phyloP scores from a whole-genome alignment of 2,888 invertebrate genomes.

The Drosophila pegasa region DNA sequence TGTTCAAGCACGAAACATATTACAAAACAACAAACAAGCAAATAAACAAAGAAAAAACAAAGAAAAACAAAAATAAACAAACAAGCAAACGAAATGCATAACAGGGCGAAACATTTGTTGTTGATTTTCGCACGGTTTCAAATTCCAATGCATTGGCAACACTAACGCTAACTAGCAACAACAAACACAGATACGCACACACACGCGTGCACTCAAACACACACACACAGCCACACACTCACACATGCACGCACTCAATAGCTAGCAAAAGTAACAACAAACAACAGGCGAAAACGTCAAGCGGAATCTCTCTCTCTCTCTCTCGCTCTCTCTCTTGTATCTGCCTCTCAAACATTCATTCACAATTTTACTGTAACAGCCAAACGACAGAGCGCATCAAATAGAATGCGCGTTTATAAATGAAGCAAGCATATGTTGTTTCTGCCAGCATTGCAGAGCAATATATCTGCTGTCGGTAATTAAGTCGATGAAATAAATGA shows the following conservation, averaged over 20 bases:
- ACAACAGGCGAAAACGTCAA: constrained; percentile 58
- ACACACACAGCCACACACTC: constrained; percentile 6
- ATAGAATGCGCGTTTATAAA: constrained; percentile 37
- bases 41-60: constrained; percentile 11
- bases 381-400: constrained; percentile 41
- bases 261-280: constrained; percentile 51
- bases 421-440: constrained; percentile 43
- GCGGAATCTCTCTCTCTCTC: constrained; percentile 26
- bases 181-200: constrained; percentile 35
- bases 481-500: background rate
- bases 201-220: background rate
- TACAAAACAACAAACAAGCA: constrained; percentile 27
- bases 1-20: constrained; percentile 14
- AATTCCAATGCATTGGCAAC: constrained; percentile 75
- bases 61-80: constrained; percentile 29
- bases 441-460: background rate
- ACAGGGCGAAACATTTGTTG: constrained; percentile 32
- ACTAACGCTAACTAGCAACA: constrained; percentile 59
- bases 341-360: constrained; percentile 56
- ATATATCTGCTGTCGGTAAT: background rate
- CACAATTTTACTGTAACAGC: constrained; percentile 44
- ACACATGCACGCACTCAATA: background rate
- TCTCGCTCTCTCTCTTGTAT: constrained; percentile 29
- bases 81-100: constrained; percentile 37
- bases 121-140: constrained; percentile 69